Conservation (phyloP, 2,113 vertebrate genomes). For the Alexandromys fortis region DNA sequence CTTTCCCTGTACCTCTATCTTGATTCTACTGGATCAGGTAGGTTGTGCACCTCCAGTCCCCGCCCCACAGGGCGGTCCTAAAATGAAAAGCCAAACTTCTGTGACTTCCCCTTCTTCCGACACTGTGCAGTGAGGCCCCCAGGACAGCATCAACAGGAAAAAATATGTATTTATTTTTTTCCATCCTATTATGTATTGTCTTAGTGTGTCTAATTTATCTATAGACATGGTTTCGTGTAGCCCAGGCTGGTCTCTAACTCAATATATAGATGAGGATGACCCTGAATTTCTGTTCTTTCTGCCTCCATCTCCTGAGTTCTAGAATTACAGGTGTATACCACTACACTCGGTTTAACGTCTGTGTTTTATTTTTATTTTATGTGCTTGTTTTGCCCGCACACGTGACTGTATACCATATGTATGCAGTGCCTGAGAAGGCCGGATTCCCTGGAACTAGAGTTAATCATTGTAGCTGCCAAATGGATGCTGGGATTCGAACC, state of each 20-base stretch:
- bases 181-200: background rate
- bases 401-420: background rate
- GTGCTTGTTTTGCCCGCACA: background rate
- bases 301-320: background rate
- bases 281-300: background rate
- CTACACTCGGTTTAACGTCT: background rate
- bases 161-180: background rate
- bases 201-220: background rate
- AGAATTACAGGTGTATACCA: too few species aligned
- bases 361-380: background rate
- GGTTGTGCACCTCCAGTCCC: background rate
- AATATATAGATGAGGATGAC: background rate
- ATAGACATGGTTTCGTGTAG: background rate
- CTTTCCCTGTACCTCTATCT: background rate
- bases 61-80: background rate
- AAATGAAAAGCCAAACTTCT: background rate
- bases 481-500: background rate
- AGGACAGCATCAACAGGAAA: background rate
- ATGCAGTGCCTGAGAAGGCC: background rate
- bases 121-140: background rate
- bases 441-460: background rate
- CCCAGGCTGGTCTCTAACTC: background rate
- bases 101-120: background rate
- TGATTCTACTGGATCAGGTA: background rate
- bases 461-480: background rate